Base-by-base conservation (phyloP, 2,797 vertebrate genomes). In the Malurus leucopterus region DNA sequence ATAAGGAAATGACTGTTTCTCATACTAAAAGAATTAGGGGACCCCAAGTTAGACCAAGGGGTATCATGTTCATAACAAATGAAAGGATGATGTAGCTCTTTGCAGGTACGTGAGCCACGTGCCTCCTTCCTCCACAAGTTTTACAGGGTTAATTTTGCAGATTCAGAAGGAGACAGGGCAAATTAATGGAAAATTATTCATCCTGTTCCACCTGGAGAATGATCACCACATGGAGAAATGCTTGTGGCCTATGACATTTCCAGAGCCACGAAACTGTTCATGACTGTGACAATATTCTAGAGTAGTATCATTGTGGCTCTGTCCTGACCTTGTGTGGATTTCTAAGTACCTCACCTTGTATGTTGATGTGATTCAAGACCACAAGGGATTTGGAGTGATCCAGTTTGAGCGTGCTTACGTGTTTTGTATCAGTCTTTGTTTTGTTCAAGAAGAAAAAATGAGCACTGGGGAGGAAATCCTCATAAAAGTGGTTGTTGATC, bases 81-180 rank as follows among this genome's bases (percentile, higher is more conserved):
- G 7, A 79, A 54, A 85, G 8, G 13, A 49, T 10, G 13, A 53
- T 8, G 23, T 16, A 4, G 8, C 9, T 80, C 6, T 51, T 70
- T 27, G 53, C 6, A 22, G 2, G 1, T 30, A 46, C 13, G 4
- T 29, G 9, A 85, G 6, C 15, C 0, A 0, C 9, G 11, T 21
- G 29, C 6, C 5, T 61, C 15, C 11, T 44, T 73, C 11, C 20
- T 67, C 26, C 20, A 51, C 29, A 78, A 70, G 21, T 18, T 9
- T 53, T 67, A n/a, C 22, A 24, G 6, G 10, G 8, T 15, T 77
- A 49, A 47, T 82, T 83, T 76, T 57, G 7, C 13, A 30, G 16
- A 34, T 77, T 76, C 61, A 83, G 32, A 89, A 36, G n/a, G 8
- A 49, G 8, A 44, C 0, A 36, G 30, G 26, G 55, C 2, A 70